These are phyloP conservation scores for Microtus montanus DNA, from an alignment of 2,113 vertebrate genomes.

Conservation along the genomic window DNA sequence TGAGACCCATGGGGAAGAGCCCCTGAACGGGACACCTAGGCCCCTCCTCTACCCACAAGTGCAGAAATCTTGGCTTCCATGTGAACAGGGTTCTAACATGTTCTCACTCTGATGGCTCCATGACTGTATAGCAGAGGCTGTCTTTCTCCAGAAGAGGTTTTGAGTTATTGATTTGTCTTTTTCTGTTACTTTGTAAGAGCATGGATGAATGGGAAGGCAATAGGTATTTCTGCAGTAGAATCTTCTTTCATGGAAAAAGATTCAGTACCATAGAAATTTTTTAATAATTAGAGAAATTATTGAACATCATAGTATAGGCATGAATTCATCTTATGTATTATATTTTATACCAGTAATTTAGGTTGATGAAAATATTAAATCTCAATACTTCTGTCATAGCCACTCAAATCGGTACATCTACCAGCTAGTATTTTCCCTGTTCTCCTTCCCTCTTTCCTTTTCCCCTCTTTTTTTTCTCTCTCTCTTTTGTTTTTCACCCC, in stretches of 20 bases:
- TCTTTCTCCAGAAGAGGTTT: constrained; percentile 41
- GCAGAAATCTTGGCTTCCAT: background rate
- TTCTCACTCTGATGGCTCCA: background rate
- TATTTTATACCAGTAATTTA: constrained; percentile 49
- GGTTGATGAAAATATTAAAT: constrained; percentile 32
- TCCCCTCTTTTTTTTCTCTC: no score
- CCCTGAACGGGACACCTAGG: background rate
- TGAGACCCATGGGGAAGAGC: background rate
- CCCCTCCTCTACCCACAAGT: background rate
- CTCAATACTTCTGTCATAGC: background rate
- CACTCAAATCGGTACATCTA: background rate
- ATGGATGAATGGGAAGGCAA: background rate
- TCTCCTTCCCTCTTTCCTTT: background rate
- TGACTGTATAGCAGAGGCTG: background rate
- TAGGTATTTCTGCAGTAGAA: background rate
- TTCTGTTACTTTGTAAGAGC: constrained; percentile 42
- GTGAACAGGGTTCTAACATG: background rate
- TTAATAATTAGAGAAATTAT: constrained; percentile 20
- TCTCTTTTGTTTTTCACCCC: rapidly evolving
- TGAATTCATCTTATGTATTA: background rate
- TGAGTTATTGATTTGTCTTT: constrained; percentile 10
- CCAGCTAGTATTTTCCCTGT: no score
- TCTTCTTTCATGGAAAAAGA: constrained; percentile 22
- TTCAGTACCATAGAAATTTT: background rate
- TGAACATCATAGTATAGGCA: constrained; percentile 4